Evolutionary conservation across 2,888 invertebrate species (phyloP).

Genomic region (Leucozona laternaria): DNA sequence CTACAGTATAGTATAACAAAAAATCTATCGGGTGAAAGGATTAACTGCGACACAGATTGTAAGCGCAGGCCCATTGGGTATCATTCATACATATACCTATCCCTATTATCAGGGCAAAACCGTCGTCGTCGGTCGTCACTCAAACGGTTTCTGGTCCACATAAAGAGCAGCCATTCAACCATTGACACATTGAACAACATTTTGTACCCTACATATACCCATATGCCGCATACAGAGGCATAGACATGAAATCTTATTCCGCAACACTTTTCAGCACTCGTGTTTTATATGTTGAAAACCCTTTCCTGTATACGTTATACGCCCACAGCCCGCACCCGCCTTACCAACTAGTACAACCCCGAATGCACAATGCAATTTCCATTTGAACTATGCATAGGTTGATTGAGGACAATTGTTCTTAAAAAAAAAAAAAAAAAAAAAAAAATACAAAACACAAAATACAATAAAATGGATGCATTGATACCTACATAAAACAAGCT

Average conservation of each 20-base stretch:
- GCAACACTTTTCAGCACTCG: constrained; percentile 57
- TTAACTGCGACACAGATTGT: constrained; percentile 58
- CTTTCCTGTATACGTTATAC: neutral
- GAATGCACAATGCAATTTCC: constrained; percentile 61
- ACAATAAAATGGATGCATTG: constrained; percentile 18
- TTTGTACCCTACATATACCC: constrained; percentile 31
- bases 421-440: constrained; percentile 43
- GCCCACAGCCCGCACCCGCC: neutral
- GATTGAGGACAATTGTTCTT: constrained; percentile 74
- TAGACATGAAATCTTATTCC: constrained; percentile 69
- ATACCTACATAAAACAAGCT: constrained; percentile 1
- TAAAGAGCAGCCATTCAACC: constrained; percentile 59
- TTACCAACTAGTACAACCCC: neutral
- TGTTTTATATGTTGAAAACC: constrained; percentile 20
- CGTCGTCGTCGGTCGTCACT: constrained; percentile 40
- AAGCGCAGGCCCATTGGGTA: constrained; percentile 35
- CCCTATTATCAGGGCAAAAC: constrained; percentile 30
- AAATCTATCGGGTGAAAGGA: constrained; percentile 33
- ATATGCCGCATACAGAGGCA: neutral
- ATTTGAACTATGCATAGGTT: constrained; percentile 74
- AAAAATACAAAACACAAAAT: constrained; percentile 25
- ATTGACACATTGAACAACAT: constrained; percentile 66
- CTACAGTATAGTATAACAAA: too few species aligned
- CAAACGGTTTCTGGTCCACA: constrained; percentile 49
- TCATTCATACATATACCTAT: constrained; percentile 1